phyloP scores from a whole-genome alignment of 2,113 vertebrate genomes.

The Urocynchramus pylzowi region DNA sequence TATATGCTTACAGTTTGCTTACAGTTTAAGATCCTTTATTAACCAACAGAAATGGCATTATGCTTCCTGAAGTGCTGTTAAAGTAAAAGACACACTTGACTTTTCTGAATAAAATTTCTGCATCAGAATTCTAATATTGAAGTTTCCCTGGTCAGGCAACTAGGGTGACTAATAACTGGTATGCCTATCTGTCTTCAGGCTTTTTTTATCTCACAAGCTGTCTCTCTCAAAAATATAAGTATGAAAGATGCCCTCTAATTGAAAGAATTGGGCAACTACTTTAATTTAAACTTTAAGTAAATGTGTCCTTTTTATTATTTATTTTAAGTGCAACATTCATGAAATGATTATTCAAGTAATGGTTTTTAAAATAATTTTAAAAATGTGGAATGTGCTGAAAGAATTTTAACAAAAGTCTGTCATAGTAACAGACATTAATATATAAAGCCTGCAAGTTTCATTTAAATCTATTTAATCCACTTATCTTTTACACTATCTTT shows the following conservation, averaged over 20 bases:
- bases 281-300: background rate
- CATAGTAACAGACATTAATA: background rate
- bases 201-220: background rate
- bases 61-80: background rate
- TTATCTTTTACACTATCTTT: background rate
- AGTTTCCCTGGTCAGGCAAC: background rate
- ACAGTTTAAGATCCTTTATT: background rate
- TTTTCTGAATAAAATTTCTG: background rate
- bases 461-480: background rate
- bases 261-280: background rate
- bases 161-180: background rate
- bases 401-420: background rate
- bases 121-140: background rate
- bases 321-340: background rate
- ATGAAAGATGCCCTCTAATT: background rate
- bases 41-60: background rate
- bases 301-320: background rate
- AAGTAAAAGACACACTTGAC: background rate
- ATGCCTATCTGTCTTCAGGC: background rate
- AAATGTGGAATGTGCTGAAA: background rate
- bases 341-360: background rate
- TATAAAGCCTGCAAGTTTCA: background rate
- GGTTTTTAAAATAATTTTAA: background rate
- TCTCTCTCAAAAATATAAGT: background rate
- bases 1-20: background rate